Conservation (phyloP, 2,113 vertebrate genomes). For the Anguilla japonica region DNA sequence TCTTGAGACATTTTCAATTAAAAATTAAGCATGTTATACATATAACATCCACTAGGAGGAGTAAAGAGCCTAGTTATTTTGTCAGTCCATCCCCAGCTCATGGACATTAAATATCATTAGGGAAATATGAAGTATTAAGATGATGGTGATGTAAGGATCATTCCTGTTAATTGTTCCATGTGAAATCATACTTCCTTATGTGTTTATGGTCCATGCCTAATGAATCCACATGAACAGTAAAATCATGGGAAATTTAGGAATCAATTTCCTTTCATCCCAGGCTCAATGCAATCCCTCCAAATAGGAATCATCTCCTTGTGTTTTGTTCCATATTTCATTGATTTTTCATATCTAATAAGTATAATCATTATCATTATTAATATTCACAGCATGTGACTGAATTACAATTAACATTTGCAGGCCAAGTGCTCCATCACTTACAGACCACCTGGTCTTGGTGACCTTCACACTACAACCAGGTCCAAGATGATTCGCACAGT, state of each 20-base stretch:
- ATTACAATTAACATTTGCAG: too few relatives aligned
- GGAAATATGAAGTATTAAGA: not conserved
- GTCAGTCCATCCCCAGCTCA: not conserved
- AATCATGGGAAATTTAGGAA: too few relatives aligned
- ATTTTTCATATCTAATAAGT: too few relatives aligned
- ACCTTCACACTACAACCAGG: too few relatives aligned
- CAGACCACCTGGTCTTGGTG: too few relatives aligned
- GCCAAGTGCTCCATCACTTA: too few relatives aligned
- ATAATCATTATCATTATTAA: not conserved
- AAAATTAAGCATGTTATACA: not conserved
- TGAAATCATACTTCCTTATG: not conserved
- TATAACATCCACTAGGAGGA: constrained; percentile 14
- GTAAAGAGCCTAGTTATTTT: not conserved
- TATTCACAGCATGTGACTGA: not conserved
- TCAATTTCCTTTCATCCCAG: too few relatives aligned
- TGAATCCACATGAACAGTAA: too few relatives aligned
- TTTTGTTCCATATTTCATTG: too few relatives aligned
- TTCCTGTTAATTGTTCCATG: not conserved
- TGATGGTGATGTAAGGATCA: not conserved
- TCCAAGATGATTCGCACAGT: not conserved
- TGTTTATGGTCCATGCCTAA: not conserved
- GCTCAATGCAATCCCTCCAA: too few relatives aligned
- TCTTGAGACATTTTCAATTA: too few relatives aligned
- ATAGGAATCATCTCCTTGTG: too few relatives aligned
- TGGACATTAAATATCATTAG: not conserved